Percentiles rank a stretch among this genome's conserved stretches.
These are phyloP conservation scores for Tetrapedia diversipes DNA, from an alignment of 2,888 invertebrate species.

Conservation along the genomic window DNA sequence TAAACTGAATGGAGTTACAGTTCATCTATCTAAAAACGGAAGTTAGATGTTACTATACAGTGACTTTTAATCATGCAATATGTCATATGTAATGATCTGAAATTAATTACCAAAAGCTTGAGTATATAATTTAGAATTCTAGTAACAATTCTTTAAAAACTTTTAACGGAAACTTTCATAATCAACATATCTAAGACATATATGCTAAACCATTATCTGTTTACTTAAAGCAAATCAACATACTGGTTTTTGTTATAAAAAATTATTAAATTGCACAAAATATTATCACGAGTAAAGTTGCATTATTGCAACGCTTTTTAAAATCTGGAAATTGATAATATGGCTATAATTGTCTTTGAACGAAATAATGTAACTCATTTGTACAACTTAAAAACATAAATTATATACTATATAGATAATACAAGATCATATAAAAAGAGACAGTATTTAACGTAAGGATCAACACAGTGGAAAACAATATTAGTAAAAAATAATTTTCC, in stretches of 20 bases:
- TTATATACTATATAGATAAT: slow-evolving; percentile 68
- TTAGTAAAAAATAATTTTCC: slow-evolving; percentile 24
- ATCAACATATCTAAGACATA: no score
- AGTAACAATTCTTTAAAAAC: slow-evolving; percentile 43
- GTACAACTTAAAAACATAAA: slow-evolving; percentile 69
- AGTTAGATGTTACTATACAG: slow-evolving; percentile 73
- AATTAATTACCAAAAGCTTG: slow-evolving; percentile 62
- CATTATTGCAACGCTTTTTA: not conserved
- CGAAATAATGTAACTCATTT: slow-evolving; percentile 57
- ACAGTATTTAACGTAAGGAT: slow-evolving; percentile 14
- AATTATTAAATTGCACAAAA: slow-evolving; percentile 2
- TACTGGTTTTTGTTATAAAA: not conserved
- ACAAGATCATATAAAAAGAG: slow-evolving; percentile 48
- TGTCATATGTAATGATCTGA: slow-evolving; percentile 61
- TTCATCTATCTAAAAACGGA: slow-evolving; percentile 64
- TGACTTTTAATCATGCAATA: slow-evolving; percentile 46
- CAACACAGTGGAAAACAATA: slow-evolving; percentile 21
- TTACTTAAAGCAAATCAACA: slow-evolving; percentile 21
- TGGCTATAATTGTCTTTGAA: slow-evolving; percentile 55
- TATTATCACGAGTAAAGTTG: not conserved
- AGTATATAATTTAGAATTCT: slow-evolving; percentile 43
- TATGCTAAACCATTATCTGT: slow-evolving; percentile 69
- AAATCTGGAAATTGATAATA: slow-evolving; percentile 49
- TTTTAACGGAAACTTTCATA: slow-evolving; percentile 31
- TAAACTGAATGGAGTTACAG: slow-evolving; percentile 73